Evolutionary conservation across 2,797 vertebrate genomes (phyloP), one percentile per base, ranked within the genome.

Genomic region (Carduelis carduelis): DNA sequence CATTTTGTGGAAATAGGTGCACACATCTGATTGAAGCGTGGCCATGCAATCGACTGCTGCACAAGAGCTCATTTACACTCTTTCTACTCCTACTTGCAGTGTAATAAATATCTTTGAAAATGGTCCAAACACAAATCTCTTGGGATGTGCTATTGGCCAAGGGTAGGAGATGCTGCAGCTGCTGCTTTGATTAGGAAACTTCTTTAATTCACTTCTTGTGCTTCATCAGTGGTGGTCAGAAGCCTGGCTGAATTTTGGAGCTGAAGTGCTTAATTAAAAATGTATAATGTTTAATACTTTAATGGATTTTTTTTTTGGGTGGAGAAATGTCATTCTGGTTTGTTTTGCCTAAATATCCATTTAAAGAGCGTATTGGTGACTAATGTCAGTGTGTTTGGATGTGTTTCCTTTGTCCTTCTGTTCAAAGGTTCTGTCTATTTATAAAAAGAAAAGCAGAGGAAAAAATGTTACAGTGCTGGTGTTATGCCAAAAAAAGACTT

Each of bases 1-100:
- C 94, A 97, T 97, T 96, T 97, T 96, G 94, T 97, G 86, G 79
- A 79, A 60, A 69, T 71, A 86, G 80, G 84, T 92, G 64, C 78
- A 43, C 91, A 43, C 57, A 64, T 95, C 65, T 91, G 66, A n/a
- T 27, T 68, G 87, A 83, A 85, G 49, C 28, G 24, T 93, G 92
- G 64, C 78, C 81, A 4, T 39, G 23, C 47, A 32, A 37, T 91
- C 4, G 2, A 35, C 75, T 83, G n/a, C 74, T 66, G 35, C 59
- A 50, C 56, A 78, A 26, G 26, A 83, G 78, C 89, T 90, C 70
- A 41, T 86, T 86, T 90, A 74, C 43, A 32, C 83, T 50, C 34
- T 77, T 90, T 47, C 87, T 77, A 24, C 70, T 91, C 34, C 75
- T 87, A 2, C 46, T 68, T 90, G 86, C 60, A 49, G 11, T 65